Evolutionary conservation across 2,888 invertebrate genomes (phyloP), one percentile per base, ranked within the genome.

Genomic region (Sesia apiformis): DNA sequence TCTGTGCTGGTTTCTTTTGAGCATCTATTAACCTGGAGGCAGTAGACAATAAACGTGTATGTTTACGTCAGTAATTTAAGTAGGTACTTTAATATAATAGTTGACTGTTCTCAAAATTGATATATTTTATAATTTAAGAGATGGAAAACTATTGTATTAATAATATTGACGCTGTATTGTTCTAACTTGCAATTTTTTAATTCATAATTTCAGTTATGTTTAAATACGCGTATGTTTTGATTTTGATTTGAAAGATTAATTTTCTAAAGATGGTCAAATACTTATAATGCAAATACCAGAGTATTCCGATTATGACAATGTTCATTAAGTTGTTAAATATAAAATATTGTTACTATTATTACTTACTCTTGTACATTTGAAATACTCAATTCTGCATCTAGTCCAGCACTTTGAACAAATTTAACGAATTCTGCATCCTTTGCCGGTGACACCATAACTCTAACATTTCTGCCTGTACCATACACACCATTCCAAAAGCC

Each of bases 361-460:
- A 76, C 83, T 90, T 76, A 92, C 82, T 78, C 72, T 78, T 94
- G 93, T 0, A 94, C 91, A 76, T 94, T 86, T 2, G 90, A 70
- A 55, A 93, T 89, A 53, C 88, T 76, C 0, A 91, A 61, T 57
- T 84, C 70, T 39, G 72, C 74, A 38, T 80, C 59, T 4, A 92
- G 73, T 1, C 78, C 74, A 23, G 65, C 62, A 53, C 74, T 69
- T 0, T 69, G 52, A 1, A 76, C 67, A 52, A 91, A 73, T 0
- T 86, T 66, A 43, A 81, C 68, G 61, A 93, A 91, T 0, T 84
- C 76, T 0, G 54, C 53, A 41, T 84, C 67, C 42, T 86, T 77
- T 4, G 83, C 74, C 0, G 94, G 93, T 5, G 90, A 78, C 0
- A 94, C 92, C 92, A 94, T 92, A 3, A 94, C 74, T 52, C 91